Percentiles rank a stretch among this genome's conserved stretches.
These are phyloP conservation scores for Marmota flaviventris DNA, from an alignment of 2,113 vertebrate species.

Conservation along the genomic window DNA sequence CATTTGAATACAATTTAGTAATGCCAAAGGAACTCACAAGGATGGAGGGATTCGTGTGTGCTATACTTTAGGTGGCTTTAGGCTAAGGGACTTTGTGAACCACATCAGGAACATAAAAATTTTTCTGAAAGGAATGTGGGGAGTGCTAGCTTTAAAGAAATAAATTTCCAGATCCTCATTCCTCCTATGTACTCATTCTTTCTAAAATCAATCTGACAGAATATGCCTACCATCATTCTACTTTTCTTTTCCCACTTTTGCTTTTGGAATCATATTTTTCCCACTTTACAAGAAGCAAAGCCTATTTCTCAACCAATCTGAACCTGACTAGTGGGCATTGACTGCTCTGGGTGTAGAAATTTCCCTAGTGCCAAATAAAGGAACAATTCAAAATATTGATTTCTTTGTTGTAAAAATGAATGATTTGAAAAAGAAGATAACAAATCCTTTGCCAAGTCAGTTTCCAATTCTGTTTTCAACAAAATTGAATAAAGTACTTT, in stretches of 20 bases:
- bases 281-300: slow-evolving; percentile 28
- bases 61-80: background rate
- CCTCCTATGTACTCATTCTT: slow-evolving; percentile 20
- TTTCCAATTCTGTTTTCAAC: background rate
- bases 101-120: background rate
- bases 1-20: background rate
- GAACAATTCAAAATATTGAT: slow-evolving; percentile 44
- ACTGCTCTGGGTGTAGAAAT: background rate
- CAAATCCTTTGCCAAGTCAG: background rate
- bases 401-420: slow-evolving; percentile 45
- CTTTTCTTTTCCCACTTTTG: slow-evolving; percentile 29
- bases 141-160: slow-evolving; percentile 23
- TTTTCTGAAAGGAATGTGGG: background rate
- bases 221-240: background rate
- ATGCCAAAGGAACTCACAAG: background rate
- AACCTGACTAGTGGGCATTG: background rate
- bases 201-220: slow-evolving; percentile 16
- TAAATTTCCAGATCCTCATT: background rate
- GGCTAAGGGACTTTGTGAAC: background rate
- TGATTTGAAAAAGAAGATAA: slow-evolving; percentile 25
- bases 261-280: slow-evolving; percentile 5
- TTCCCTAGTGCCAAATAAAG: slow-evolving; percentile 30
- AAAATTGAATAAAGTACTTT: slow-evolving; percentile 41
- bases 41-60: background rate
- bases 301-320: background rate